A percentile compares a stretch with the other conserved stretches of the same genome.
These are phyloP conservation scores for Torymus aiolomorphi DNA, from an alignment of 2,888 invertebrate genomes.

Conservation along the genomic window DNA sequence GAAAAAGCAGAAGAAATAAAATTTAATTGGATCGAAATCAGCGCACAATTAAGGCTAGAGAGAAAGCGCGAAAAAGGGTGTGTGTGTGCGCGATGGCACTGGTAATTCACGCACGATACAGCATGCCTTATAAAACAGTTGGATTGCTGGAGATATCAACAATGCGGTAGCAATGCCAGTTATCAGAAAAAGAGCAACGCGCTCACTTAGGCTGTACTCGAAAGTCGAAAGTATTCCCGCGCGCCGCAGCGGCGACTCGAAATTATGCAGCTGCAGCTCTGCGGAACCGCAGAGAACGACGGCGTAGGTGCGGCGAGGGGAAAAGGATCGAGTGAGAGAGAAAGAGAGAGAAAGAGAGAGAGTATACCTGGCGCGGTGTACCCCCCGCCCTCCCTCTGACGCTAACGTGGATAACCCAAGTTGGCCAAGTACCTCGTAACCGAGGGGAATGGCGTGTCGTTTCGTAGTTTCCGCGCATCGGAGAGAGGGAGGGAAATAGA, in stretches of 20 bases:
- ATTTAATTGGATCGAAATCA: slow-evolving; percentile 15
- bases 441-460: slow-evolving; percentile 44
- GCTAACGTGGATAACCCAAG: slow-evolving; percentile 45
- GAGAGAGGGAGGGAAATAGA: too few relatives aligned
- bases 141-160: background rate
- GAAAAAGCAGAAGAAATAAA: too few relatives aligned
- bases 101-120: background rate
- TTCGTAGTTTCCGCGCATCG: slow-evolving; percentile 32
- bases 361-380: background rate
- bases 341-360: background rate
- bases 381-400: background rate
- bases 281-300: slow-evolving; percentile 64
- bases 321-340: background rate
- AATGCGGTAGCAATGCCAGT: background rate
- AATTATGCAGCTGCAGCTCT: slow-evolving; percentile 71
- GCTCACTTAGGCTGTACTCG: background rate
- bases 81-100: too few relatives aligned
- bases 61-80: too few relatives aligned
- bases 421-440: slow-evolving; percentile 53
- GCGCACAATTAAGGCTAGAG: background rate
- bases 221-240: slow-evolving; percentile 27
- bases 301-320: background rate
- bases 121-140: slow-evolving; percentile 7
- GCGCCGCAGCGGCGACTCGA: slow-evolving; percentile 59
- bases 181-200: slow-evolving; percentile 4